A percentile compares a stretch with the other conserved stretches of the same genome.
Conservation (phyloP, 2,888 invertebrate species). For the Sesia apiformis region DNA sequence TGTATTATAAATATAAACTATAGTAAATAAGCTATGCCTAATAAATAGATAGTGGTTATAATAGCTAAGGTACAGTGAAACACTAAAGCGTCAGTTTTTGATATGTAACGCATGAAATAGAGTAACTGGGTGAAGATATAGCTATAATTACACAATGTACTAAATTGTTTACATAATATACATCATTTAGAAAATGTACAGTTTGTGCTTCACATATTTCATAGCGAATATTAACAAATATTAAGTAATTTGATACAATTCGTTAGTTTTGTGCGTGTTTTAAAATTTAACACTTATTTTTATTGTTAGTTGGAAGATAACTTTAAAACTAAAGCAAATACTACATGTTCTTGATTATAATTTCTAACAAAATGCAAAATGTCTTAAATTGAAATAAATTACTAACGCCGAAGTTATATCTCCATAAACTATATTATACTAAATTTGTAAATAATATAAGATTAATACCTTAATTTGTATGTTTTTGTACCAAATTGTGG, state of each 20-base stretch:
- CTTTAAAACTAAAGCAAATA: slow-evolving; percentile 44
- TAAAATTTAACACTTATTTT: too few species aligned
- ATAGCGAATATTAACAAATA: too few species aligned
- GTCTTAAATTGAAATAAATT: slow-evolving; percentile 59
- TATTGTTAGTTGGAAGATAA: slow-evolving; percentile 4
- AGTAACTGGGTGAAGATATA: not conserved
- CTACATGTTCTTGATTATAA: slow-evolving; percentile 46
- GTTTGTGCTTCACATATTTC: too few species aligned
- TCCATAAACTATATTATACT: slow-evolving; percentile 27
- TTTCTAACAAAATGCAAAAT: slow-evolving; percentile 59
- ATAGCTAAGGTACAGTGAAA: not conserved
- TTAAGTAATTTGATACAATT: too few species aligned
- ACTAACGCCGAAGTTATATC: slow-evolving; percentile 36
- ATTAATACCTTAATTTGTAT: slow-evolving; percentile 69
- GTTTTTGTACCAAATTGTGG: slow-evolving; percentile 67
- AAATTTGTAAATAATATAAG: slow-evolving; percentile 58
- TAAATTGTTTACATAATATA: too few species aligned
- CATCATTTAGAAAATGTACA: too few species aligned
- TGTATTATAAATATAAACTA: not conserved
- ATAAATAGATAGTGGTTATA: not conserved
- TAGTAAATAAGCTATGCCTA: not conserved
- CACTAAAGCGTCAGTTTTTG: not conserved
- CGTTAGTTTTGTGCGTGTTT: too few species aligned
- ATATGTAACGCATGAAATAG: not conserved
- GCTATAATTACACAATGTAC: too few species aligned